These are phyloP conservation scores for Coendou prehensilis DNA, from an alignment of 2,797 vertebrate genomes.

Conservation along the genomic window DNA sequence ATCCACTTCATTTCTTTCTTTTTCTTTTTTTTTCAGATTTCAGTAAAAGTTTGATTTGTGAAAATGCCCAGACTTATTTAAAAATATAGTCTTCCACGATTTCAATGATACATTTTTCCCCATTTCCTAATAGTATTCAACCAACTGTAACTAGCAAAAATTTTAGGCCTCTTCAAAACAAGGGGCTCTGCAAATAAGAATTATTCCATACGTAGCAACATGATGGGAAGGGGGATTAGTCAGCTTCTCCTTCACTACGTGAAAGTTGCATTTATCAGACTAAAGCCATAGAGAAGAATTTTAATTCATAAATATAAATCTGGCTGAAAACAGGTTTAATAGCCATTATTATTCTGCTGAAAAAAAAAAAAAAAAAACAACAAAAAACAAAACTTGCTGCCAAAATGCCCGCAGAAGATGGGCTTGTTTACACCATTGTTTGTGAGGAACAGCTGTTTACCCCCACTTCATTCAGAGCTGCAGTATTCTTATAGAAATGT, in stretches of 20 bases:
- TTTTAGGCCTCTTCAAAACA: slow-evolving; percentile 3
- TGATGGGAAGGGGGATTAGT: background rate
- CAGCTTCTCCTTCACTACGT: background rate
- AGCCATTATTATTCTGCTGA: slow-evolving; percentile 85
- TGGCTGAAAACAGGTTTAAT: slow-evolving; percentile 78
- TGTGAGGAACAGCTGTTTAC: slow-evolving; percentile 85
- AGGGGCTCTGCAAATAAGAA: background rate
- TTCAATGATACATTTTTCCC: background rate
- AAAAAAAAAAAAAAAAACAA: slow-evolving; percentile 80
- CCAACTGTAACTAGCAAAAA: background rate
- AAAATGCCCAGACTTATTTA: background rate
- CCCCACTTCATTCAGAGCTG: slow-evolving; percentile 55
- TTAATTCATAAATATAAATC: slow-evolving; percentile 54
- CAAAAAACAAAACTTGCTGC: slow-evolving; percentile 60
- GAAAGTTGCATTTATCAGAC: slow-evolving; percentile 7
- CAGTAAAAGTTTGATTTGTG: background rate
- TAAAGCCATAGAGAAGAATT: slow-evolving; percentile 49
- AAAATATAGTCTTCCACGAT: background rate
- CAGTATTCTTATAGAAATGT: slow-evolving; percentile 75
- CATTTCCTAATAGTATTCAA: background rate
- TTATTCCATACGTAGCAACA: background rate
- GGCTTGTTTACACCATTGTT: slow-evolving; percentile 86
- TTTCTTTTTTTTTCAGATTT: background rate
- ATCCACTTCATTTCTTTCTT: background rate
- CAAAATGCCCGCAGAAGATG: slow-evolving; percentile 85